These are phyloP conservation scores for Capitella teleta DNA, from an alignment of 1,140 invertebrate species.

Conservation along the genomic window DNA sequence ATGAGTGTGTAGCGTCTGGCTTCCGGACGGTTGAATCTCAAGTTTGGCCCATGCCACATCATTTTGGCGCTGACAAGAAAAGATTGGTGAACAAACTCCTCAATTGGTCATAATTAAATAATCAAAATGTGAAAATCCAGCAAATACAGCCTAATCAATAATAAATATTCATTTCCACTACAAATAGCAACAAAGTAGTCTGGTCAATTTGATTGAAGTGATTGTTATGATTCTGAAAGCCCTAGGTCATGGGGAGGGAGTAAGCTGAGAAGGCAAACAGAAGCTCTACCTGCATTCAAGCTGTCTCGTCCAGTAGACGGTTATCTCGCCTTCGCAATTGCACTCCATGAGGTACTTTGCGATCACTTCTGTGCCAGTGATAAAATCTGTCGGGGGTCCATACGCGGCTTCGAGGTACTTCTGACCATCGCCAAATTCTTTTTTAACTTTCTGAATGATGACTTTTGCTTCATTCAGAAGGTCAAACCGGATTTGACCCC, in stretches of 20 bases:
- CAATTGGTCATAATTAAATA: too few relatives aligned
- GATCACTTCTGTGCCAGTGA: conserved; percentile 25
- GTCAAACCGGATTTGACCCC: conserved; percentile 31
- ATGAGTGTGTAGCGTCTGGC: conserved; percentile 30
- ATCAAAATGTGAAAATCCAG: too few relatives aligned
- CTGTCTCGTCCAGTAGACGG: conserved; percentile 30
- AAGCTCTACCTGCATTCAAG: conserved; percentile 15
- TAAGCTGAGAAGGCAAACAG: too few relatives aligned
- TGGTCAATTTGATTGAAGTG: too few relatives aligned
- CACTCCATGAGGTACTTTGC: conserved; percentile 29
- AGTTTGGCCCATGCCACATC: conserved; percentile 33
- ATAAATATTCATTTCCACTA: too few relatives aligned
- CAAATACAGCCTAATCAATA: too few relatives aligned
- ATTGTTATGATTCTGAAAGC: too few relatives aligned
- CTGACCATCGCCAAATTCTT: conserved; percentile 28
- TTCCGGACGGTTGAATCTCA: conserved; percentile 29
- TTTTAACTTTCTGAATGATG: conserved; percentile 25
- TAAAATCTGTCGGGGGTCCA: conserved; percentile 24
- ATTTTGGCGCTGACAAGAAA: conserved; percentile 36
- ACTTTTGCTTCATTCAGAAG: conserved; percentile 27
- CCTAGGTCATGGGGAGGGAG: too few relatives aligned
- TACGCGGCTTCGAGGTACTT: conserved; percentile 24
- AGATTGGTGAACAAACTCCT: too few relatives aligned
- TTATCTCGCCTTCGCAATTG: conserved; percentile 27
- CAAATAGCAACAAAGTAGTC: too few relatives aligned